These are phyloP conservation scores for Passer domesticus DNA, from an alignment of 2,113 vertebrate genomes.

Conservation along the genomic window DNA sequence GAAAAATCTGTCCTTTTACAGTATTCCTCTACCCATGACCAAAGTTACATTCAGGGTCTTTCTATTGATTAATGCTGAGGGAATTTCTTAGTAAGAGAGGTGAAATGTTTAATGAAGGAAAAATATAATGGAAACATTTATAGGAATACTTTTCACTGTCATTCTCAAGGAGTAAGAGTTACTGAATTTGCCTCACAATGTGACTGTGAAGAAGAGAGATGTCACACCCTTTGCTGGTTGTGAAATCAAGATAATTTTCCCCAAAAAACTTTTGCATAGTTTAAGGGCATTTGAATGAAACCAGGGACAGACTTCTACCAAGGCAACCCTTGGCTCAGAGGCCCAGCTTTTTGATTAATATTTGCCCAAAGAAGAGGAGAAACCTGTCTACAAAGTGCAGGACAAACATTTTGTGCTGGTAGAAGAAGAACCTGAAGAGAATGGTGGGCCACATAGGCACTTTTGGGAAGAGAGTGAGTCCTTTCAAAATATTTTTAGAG, in stretches of 20 bases:
- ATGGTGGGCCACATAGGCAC: background rate
- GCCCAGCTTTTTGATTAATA: background rate
- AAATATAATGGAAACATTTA: background rate
- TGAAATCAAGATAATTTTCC: background rate
- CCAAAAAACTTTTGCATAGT: background rate
- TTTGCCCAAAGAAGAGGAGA: background rate
- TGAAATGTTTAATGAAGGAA: background rate
- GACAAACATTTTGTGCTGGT: background rate
- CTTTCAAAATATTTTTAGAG: background rate
- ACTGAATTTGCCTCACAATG: background rate
- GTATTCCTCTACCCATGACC: background rate
- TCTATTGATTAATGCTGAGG: background rate
- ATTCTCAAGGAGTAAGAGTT: background rate
- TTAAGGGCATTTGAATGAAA: background rate
- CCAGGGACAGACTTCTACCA: background rate
- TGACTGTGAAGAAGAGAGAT: background rate
- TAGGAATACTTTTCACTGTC: constrained; percentile 4
- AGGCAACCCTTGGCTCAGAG: background rate
- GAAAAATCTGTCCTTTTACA: background rate
- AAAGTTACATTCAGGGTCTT: background rate
- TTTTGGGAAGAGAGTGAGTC: background rate
- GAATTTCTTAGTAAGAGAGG: background rate
- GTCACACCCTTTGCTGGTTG: background rate
- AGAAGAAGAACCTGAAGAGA: background rate
- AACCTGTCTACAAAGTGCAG: background rate